Base-by-base conservation (phyloP, 1,140 invertebrate genomes). In the Melipona quadrifasciata region DNA sequence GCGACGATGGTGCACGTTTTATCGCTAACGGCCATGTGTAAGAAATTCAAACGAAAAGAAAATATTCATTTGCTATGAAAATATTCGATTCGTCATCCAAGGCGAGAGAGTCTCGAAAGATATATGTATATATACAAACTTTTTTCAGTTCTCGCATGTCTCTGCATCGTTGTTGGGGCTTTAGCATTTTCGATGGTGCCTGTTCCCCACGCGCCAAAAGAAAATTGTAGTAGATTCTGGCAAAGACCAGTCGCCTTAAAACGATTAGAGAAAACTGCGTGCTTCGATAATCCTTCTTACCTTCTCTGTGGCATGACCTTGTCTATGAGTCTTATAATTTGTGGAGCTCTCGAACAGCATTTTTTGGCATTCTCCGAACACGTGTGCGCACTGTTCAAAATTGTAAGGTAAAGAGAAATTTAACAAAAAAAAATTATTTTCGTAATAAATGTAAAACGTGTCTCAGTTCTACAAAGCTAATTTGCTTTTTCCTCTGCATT, bases 101-200 rank as follows among this genome's bases (percentile, higher is more conserved):
- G 16, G 14, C 34, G 34, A 12, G 24, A 11, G 31, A 31, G 5
- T 64, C 1, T 27, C 34, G 34, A 27, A 16, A 58, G 12, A 24
- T 64, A 64, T 27, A 14, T 27, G 16, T 27, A 2, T 2, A 31
- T 2, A 31, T 27, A 27, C 14, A 1, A 47, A 10, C 31, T 31
- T 47, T 10, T 65, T 65, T 65, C 16, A 65, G 64, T 27, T 8
- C 0, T 0, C 1, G 0, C 27, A 17, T 65, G n/a, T 27, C 27
- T 1, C 14, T 0, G 0, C 2, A 0, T 0, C 17, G 2, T 21
- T 19, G 6, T 12, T 19, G 0, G 0, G 0, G 0, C 11, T 67
- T 31, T 19, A 1, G 1, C 10, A 0, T 0, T 1, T 34, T 2
- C 8, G 1, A 2, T 3, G 11, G 17, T 34, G 17, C 17, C 65